Percentiles rank a stretch among this genome's conserved stretches.
These are phyloP conservation scores for Notamacropus eugenii DNA, from an alignment of 2,797 vertebrate genomes.

Conservation along the genomic window DNA sequence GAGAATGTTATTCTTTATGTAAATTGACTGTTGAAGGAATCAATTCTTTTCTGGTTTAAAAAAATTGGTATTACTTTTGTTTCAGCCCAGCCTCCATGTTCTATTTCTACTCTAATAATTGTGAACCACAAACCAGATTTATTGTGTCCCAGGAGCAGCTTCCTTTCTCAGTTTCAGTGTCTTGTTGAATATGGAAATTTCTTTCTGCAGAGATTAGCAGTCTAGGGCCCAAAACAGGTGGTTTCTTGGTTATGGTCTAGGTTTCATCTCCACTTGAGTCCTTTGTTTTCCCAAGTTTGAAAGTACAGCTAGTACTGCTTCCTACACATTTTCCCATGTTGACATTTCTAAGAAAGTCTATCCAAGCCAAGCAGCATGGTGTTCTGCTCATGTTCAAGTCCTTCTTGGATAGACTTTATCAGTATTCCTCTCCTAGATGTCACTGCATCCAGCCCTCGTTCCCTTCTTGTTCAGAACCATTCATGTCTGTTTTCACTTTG, in stretches of 20 bases:
- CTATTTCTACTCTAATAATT: constrained; percentile 35
- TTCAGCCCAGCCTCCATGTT: neutral
- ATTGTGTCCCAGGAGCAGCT: constrained; percentile 33
- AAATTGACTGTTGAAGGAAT: constrained; percentile 34
- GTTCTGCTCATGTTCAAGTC: constrained; percentile 23
- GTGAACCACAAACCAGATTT: constrained; percentile 23
- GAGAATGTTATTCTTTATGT: neutral
- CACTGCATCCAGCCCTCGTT: constrained; percentile 15
- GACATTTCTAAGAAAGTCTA: neutral
- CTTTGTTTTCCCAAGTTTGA: neutral
- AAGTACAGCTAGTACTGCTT: neutral
- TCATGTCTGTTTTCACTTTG: constrained; percentile 73
- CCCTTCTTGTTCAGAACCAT: constrained; percentile 52
- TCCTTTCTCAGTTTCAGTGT: constrained; percentile 3
- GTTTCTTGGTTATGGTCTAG: constrained; percentile 12
- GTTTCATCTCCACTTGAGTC: neutral
- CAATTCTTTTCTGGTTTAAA: constrained; percentile 37
- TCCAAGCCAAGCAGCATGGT: neutral
- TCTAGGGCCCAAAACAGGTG: neutral
- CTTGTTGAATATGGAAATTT: neutral
- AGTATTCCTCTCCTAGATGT: constrained; percentile 56
- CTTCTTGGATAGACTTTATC: constrained; percentile 55
- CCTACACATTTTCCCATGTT: neutral
- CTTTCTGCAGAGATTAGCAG: neutral
- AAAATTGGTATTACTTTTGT: constrained; percentile 46